These are phyloP conservation scores for Pristionchus exspectatus DNA, from an alignment of 2,888 invertebrate genomes.

Conservation along the genomic window DNA sequence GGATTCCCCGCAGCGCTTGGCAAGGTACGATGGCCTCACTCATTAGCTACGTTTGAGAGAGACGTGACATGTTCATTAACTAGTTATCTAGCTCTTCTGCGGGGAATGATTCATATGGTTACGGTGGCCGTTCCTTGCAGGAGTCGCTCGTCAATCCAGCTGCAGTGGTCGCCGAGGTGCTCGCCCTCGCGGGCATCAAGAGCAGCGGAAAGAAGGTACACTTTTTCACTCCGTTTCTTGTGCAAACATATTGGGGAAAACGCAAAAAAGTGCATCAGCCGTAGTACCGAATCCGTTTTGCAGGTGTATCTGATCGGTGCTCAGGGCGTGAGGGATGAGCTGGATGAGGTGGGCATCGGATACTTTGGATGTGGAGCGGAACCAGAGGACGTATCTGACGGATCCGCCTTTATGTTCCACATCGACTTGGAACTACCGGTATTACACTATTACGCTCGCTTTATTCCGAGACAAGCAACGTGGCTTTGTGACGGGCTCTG, in stretches of 20 bases:
- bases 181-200: conserved; percentile 66
- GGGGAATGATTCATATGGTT: no score
- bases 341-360: conserved; percentile 86
- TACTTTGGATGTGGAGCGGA: conserved; percentile 81
- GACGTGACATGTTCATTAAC: no score
- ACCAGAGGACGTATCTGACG: conserved; percentile 66
- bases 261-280: no score
- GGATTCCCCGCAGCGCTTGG: conserved; percentile 83
- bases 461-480: no score
- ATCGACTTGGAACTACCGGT: conserved; percentile 74
- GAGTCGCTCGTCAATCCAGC: conserved; percentile 77
- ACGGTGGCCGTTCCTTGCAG: no score
- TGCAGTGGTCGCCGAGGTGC: conserved; percentile 75
- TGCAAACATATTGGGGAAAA: no score
- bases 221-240: no score
- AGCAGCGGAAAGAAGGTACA: conserved; percentile 68
- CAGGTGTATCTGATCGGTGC: conserved; percentile 89
- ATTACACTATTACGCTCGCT: no score
- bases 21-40: conserved; percentile 59
- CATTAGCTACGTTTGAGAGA: no score
- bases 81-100: no score
- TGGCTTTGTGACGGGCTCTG: no score
- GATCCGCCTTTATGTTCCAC: conserved; percentile 75
- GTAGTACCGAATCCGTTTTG: no score
- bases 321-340: conserved; percentile 88